A percentile compares a stretch with the other conserved stretches of the same genome.
Evolutionary conservation across 2,888 invertebrate species (phyloP).

Genomic region (Idaea biselata): DNA sequence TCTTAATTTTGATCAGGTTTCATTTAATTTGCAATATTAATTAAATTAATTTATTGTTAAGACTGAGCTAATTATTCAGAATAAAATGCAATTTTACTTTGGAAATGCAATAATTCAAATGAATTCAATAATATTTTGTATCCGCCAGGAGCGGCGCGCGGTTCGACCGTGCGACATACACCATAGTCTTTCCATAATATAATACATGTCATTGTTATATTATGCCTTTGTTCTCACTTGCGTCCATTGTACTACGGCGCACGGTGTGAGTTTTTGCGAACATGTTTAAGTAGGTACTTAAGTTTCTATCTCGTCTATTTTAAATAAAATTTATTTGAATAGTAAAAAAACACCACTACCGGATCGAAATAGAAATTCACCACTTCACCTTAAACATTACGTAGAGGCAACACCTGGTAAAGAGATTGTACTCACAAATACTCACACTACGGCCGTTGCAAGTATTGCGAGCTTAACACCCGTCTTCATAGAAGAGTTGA

Average conservation of each 20-base stretch:
- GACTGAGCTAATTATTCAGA: constrained; percentile 61
- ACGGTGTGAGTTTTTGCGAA: not conserved
- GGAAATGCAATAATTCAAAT: not conserved
- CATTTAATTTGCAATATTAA: constrained; percentile 21
- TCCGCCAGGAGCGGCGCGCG: constrained; percentile 34
- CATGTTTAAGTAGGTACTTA: not conserved
- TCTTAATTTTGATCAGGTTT: not conserved
- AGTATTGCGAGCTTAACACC: not conserved
- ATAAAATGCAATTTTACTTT: not conserved
- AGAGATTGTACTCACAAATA: not conserved
- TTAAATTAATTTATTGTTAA: constrained; percentile 59
- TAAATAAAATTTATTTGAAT: not conserved
- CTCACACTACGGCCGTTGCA: not conserved
- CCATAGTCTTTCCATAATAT: constrained; percentile 52
- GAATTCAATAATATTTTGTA: too few species aligned
- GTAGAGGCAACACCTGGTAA: not conserved
- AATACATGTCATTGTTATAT: constrained; percentile 7
- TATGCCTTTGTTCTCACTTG: constrained; percentile 3
- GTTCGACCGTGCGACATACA: constrained; percentile 43
- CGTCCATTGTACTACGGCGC: not conserved
- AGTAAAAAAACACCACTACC: not conserved
- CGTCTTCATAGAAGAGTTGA: too few species aligned
- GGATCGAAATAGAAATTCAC: not conserved
- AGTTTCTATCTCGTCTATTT: not conserved
- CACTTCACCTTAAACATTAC: not conserved